Evolutionary conservation across 2,113 vertebrate genomes (phyloP), one percentile per base, ranked within the genome.

Genomic region (Dasyprocta punctata): DNA sequence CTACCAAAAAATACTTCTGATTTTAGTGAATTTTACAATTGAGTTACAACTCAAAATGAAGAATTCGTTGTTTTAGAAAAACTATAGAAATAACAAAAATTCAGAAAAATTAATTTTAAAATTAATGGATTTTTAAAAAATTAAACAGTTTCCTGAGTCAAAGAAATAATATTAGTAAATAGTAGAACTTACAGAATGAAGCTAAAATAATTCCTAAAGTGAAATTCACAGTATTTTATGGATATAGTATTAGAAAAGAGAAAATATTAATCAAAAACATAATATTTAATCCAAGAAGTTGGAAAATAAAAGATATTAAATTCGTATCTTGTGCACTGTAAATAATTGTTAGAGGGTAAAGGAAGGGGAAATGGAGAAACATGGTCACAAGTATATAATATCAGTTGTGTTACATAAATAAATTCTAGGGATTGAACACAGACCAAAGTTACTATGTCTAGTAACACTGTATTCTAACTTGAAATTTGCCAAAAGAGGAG

Each of bases 241-340:
- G 11, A 63, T 63, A 63, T 33, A 63, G 75, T 63, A 67, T 12
- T 44, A 44, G 22, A 56, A 77, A 33, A 38, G 67, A 5, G 60
- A 52, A 67, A 65, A 92, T 38, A 22, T 22, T 19, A 85, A 81
- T 56, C 54, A 67, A 65, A 85, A 75, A 91, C 4, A 67, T 87
- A 85, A 73, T 6, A 49, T 30, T 63, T 89, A 78, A 28, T 3
- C 22, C 24, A 89, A 44, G 36, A 92, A 69, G 12, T 71, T 92
- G 69, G 10, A 54, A 44, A 92, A 92, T 41, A 91, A 87, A n/a
- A 58, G 44, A 80, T 82, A 94, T 49, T 82, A 60, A 89, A 78
- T 20, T 13, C 13, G 38, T 61, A 3, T 73, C 2, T 83, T 73
- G 54, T 17, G 26, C 41, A 33, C 49, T 52, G 16, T 71, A 26